Evolutionary conservation across 2,888 invertebrate species (phyloP).

Genomic region (Standfussiana lucernea): DNA sequence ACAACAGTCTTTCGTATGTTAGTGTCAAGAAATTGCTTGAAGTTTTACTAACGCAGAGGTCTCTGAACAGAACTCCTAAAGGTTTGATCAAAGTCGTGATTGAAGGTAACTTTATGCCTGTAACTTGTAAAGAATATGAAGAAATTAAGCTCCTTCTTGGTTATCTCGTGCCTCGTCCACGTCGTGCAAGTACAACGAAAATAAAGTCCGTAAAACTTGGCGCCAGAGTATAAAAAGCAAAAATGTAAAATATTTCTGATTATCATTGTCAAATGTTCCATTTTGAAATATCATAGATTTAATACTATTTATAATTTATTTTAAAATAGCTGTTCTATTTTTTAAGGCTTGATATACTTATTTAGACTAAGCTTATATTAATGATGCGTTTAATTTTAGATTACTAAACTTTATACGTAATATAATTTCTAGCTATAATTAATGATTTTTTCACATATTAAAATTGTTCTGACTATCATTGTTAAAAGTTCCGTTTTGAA

Average conservation of each 20-base stretch:
- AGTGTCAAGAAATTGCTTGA: slow-evolving; percentile 72
- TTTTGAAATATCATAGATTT: not conserved
- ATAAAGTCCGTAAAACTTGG: not conserved
- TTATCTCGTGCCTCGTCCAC: no score
- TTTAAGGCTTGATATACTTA: no score
- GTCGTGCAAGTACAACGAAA: no score
- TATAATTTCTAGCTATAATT: no score
- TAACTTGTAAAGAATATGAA: slow-evolving; percentile 58
- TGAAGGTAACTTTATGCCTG: slow-evolving; percentile 80
- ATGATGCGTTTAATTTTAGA: no score
- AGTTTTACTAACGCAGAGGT: slow-evolving; percentile 74
- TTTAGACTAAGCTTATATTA: no score
- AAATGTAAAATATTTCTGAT: not conserved
- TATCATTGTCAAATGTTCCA: not conserved
- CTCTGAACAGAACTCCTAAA: slow-evolving; percentile 69
- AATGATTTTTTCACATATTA: no score
- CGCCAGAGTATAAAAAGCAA: not conserved
- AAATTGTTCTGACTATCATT: no score
- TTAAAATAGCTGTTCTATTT: no score
- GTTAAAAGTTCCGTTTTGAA: no score
- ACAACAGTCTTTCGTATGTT: slow-evolving; percentile 75
- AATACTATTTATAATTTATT: no score
- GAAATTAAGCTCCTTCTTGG: slow-evolving; percentile 70
- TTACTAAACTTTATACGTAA: no score
- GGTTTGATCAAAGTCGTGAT: slow-evolving; percentile 78